Percentiles rank a stretch among this genome's conserved stretches.
Evolutionary conservation across 2,888 invertebrate species (phyloP).

Genomic region (Endotricha flammealis): DNA sequence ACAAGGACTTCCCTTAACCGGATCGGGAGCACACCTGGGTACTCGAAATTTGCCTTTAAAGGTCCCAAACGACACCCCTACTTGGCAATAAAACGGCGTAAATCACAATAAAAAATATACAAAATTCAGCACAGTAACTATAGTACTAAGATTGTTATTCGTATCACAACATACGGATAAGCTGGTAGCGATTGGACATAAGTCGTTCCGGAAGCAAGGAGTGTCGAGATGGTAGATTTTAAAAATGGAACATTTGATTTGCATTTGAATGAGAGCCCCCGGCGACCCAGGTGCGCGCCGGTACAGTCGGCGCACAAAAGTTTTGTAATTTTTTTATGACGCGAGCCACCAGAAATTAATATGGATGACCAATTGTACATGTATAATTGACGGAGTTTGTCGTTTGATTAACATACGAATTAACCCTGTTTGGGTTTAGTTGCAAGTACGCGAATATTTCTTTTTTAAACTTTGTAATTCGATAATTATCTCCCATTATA

Average conservation of each 20-base stretch:
- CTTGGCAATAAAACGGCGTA: slow-evolving; percentile 33
- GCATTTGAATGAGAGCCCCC: slow-evolving; percentile 78
- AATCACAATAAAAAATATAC: slow-evolving; percentile 17
- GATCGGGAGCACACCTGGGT: slow-evolving; percentile 78
- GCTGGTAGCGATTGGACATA: slow-evolving; percentile 64
- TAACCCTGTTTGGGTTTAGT: slow-evolving; percentile 18
- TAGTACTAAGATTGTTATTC: slow-evolving; percentile 29
- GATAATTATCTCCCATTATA: too few relatives aligned
- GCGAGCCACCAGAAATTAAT: slow-evolving; percentile 43
- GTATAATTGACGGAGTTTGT: slow-evolving; percentile 41
- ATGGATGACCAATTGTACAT: slow-evolving; percentile 52
- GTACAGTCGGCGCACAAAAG: slow-evolving; percentile 60
- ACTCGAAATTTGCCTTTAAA: slow-evolving; percentile 74
- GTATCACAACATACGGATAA: slow-evolving; percentile 24
- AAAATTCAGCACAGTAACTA: slow-evolving; percentile 22
- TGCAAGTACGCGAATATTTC: background rate
- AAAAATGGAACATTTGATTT: slow-evolving; percentile 79
- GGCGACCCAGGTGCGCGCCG: slow-evolving; percentile 73
- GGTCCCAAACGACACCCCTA: slow-evolving; percentile 67
- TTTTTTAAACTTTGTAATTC: too few relatives aligned
- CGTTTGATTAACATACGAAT: slow-evolving; percentile 47
- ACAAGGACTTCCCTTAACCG: slow-evolving; percentile 78
- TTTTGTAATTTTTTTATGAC: slow-evolving; percentile 43
- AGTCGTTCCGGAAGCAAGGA: slow-evolving; percentile 74
- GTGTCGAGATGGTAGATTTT: slow-evolving; percentile 76